Evolutionary conservation across 2,888 invertebrate species (phyloP), one percentile per base, ranked within the genome.

Genomic region (Cristatella mucedo): DNA sequence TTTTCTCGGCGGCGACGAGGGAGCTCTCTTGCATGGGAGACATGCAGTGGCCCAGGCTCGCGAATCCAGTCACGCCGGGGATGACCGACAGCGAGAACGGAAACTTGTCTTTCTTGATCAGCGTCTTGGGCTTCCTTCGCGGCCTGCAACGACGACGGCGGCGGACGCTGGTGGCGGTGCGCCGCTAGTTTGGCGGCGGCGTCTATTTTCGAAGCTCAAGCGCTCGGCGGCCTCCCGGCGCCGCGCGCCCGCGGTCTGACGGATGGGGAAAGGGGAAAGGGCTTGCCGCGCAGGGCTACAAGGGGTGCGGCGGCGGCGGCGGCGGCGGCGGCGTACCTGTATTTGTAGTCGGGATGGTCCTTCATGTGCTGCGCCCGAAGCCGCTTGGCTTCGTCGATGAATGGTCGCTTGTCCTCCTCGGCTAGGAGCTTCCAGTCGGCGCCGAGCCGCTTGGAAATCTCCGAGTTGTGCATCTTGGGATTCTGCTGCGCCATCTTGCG

Each of bases 311-410:
- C n/a, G n/a, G n/a, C n/a, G n/a, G n/a, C n/a, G n/a, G n/a, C n/a
- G n/a, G n/a, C n/a, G n/a, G n/a, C n/a, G n/a, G n/a, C n/a, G n/a
- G n/a, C n/a, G n/a, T n/a, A n/a, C 52, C 86, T 72, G 71, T 97
- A 97, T 70, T 95, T 97, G 72, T 97, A 97, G 67, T 95, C 95
- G 0, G 95, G 97, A 62, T 97, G 93, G 61, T 95, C 93, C 68
- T 91, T 93, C 95, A 95, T 95, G 72, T 97, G 95, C 34, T 93
- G 82, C 3, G 93, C 91, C 21, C 95, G 73, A 54, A 97, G 73
- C 54, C 95, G 73, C 69, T 95, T 95, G 41, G 95, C 95, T 63
- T 95, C 95, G 67, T 95, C 95, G 59, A 95, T 95, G 70, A 95
- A 95, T 32, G 95, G 95, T 53, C 93, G 73, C 65, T 95, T 95